Conservation (phyloP, 1,140 invertebrate species). For the Pachyrhynchus sulphureomaculatus region DNA sequence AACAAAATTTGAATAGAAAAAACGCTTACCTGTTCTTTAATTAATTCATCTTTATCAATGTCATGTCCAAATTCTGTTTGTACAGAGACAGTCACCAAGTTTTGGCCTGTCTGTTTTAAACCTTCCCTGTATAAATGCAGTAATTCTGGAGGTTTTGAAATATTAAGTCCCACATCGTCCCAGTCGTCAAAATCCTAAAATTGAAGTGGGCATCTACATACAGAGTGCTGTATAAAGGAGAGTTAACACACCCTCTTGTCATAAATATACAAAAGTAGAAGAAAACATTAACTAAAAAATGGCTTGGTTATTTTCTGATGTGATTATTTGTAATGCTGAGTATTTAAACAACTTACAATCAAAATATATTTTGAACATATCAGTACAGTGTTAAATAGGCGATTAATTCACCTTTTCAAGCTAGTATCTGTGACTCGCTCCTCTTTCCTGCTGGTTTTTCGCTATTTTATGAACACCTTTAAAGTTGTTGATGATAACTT, state of each 20-base stretch:
- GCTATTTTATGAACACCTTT: no score
- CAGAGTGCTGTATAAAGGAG: not conserved
- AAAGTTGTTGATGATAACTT: no score
- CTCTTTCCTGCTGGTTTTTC: no score
- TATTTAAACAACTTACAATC: no score
- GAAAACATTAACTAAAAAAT: slow-evolving; percentile 1
- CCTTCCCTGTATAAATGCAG: slow-evolving; percentile 76
- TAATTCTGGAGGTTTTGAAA: slow-evolving; percentile 76
- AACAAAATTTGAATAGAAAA: no score
- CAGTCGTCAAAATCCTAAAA: slow-evolving; percentile 87
- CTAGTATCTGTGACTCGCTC: no score
- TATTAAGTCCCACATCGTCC: slow-evolving; percentile 90
- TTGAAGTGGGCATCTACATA: not conserved
- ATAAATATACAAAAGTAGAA: not conserved
- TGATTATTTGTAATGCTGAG: no score
- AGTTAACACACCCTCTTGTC: not conserved
- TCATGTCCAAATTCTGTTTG: slow-evolving; percentile 54
- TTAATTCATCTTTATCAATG: slow-evolving; percentile 50
- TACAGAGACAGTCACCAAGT: slow-evolving; percentile 45
- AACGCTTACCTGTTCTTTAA: slow-evolving; percentile 48
- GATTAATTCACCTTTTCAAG: no score
- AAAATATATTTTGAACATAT: no score
- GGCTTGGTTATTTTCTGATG: no score
- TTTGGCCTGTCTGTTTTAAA: slow-evolving; percentile 54
- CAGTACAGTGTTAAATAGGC: no score